These are phyloP conservation scores for Colossoma macropomum DNA, from an alignment of 2,113 vertebrate species.

Conservation along the genomic window DNA sequence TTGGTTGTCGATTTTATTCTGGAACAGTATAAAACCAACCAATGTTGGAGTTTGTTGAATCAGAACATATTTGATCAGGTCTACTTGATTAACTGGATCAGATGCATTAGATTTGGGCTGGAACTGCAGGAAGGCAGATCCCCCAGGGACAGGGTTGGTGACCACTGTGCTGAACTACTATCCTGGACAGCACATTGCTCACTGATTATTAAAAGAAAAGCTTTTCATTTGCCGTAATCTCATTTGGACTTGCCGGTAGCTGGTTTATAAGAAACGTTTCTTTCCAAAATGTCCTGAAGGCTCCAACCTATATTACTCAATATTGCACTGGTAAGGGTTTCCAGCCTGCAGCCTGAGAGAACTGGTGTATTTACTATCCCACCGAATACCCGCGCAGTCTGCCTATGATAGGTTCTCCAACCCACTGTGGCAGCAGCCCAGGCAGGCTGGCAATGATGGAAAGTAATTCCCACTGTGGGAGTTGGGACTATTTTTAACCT, in stretches of 20 bases:
- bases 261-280: background rate
- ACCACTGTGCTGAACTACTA: background rate
- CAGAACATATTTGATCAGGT: background rate
- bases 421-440: slow-evolving; percentile 42
- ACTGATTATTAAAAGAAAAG: background rate
- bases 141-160: background rate
- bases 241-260: background rate
- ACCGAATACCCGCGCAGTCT: slow-evolving; percentile 1
- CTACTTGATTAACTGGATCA: slow-evolving; percentile 7
- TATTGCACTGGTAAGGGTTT: slow-evolving; percentile 34
- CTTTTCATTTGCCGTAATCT: background rate
- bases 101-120: background rate
- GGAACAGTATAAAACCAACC: no score
- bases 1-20: no score
- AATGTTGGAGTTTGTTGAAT: background rate
- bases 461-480: slow-evolving; percentile 69
- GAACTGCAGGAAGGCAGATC: background rate
- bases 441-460: slow-evolving; percentile 69
- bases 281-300: background rate
- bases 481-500: slow-evolving; percentile 69
- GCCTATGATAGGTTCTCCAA: slow-evolving; percentile 24
- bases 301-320: slow-evolving; percentile 29
- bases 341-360: slow-evolving; percentile 32
- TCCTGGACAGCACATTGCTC: background rate
- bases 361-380: slow-evolving; percentile 47